Evolutionary conservation across 1,140 invertebrate species (phyloP), one percentile per base, ranked within the genome.

Genomic region (Augochlora pura): DNA sequence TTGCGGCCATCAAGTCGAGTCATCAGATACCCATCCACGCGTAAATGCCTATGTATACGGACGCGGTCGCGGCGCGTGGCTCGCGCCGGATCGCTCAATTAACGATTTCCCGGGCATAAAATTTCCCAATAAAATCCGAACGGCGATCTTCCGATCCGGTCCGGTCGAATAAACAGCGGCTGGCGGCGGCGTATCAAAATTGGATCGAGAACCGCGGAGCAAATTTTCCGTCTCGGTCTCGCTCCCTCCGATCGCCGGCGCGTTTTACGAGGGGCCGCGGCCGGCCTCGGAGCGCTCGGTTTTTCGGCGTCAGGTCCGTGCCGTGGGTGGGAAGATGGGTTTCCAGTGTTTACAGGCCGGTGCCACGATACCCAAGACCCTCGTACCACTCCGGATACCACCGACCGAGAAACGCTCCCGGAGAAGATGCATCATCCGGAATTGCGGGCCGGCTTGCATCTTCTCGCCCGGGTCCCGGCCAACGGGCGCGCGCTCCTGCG

Each of bases 321-420:
- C 10, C 57, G 59, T 52, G 23, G 2, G n/a, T 25, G 5, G 16
- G 42, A 6, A 79, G 63, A 90, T 90, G 87, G 87, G 70, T 84
- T 88, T 88, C 62, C 87, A 84, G 89, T 89, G 90, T 91, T 88
- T 86, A 82, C 78, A 86, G 83, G 83, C 88, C 72, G 76, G 85
- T n/a, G 70, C 76, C 74, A 81, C 82, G 84, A 84, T 82, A 66
- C 81, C 74, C 75, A 69, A 70, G 77, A 66, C 60, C 79, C 77
- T 84, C 72, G 75, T 84, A 80, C 63, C 18, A 80, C 63, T 7
- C 57, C 49, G 42, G 9, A 10, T 46, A 46, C 42, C 42, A 12
- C 42, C 62, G 70, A 74, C 59, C 63, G 68, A 67, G 67, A 59
- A 65, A 80, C 77, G 65, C 16, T 52, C 5, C 76, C 65, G 62